Conservation (phyloP, 2,888 invertebrate species). For the Mythimna vitellina region DNA sequence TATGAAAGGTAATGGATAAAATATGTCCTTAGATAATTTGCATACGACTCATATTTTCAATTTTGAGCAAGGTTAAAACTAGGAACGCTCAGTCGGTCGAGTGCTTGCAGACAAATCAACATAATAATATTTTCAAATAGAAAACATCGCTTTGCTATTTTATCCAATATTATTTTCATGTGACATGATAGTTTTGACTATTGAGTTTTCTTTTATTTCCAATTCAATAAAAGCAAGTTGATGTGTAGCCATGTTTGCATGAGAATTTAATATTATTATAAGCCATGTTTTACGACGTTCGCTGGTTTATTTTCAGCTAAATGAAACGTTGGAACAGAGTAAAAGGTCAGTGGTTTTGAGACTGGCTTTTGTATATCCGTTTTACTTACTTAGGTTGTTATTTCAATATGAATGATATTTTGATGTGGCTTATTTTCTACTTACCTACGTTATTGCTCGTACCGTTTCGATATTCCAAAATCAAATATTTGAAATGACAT, state of each 20-base stretch:
- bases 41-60: not conserved
- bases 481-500: not conserved
- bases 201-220: conserved; percentile 10
- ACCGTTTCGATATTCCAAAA: not conserved
- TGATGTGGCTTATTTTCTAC: conserved; percentile 4
- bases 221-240: conserved; percentile 18
- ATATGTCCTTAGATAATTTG: conserved; percentile 5
- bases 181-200: not conserved
- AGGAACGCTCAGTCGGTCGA: not conserved
- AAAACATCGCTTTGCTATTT: not conserved
- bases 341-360: not conserved
- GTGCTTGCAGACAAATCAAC: conserved; percentile 15
- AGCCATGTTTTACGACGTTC: conserved; percentile 8
- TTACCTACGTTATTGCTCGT: not conserved
- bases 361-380: not conserved
- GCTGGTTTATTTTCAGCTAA: not conserved
- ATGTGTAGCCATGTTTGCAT: conserved; percentile 1
- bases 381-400: not conserved
- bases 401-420: not conserved
- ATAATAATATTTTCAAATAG: not conserved
- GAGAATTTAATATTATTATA: conserved; percentile 5
- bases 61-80: not conserved
- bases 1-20: not conserved
- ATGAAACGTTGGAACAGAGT: not conserved
- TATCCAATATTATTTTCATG: conserved; percentile 11